These are phyloP conservation scores for Gymnoscopelus braueri DNA, from an alignment of 2,797 vertebrate genomes.

Conservation along the genomic window DNA sequence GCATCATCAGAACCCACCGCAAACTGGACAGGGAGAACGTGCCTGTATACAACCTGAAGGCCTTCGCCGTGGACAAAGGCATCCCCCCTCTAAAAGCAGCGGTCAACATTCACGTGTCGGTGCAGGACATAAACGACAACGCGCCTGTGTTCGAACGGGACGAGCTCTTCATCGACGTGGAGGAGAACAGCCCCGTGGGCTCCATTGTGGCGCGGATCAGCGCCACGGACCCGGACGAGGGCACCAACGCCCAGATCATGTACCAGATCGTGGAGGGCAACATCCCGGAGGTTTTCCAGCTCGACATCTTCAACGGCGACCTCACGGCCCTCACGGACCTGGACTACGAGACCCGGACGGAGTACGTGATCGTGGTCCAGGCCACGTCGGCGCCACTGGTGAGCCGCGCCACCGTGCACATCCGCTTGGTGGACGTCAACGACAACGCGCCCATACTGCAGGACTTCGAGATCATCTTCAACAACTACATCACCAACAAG, in stretches of 20 bases:
- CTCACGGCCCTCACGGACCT: constrained; percentile 90
- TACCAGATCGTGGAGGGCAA: constrained; percentile 99
- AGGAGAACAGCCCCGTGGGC: constrained; percentile 93
- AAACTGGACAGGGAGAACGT: constrained; percentile 95
- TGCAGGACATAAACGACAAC: constrained; percentile 96
- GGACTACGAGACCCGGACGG: constrained; percentile 92
- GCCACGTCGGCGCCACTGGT: constrained; percentile 96
- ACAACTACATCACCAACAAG: constrained; percentile 97
- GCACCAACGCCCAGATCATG: constrained; percentile 97
- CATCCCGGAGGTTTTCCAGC: constrained; percentile 92
- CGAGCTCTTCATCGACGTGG: constrained; percentile 89
- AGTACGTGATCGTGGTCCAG: constrained; percentile 96
- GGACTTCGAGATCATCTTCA: constrained; percentile 98
- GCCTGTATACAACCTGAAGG: constrained; percentile 88
- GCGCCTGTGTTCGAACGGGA: constrained; percentile 95
- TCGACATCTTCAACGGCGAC: constrained; percentile 94
- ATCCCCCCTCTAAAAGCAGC: constrained; percentile 87
- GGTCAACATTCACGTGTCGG: constrained; percentile 88
- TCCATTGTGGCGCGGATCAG: constrained; percentile 91
- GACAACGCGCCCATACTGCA: constrained; percentile 91
- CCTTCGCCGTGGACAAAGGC: constrained; percentile 91
- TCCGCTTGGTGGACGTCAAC: constrained; percentile 91
- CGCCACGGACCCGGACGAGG: constrained; percentile 92
- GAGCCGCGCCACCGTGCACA: constrained; percentile 92
- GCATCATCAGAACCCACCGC: constrained; percentile 91